These are phyloP conservation scores for Helobdella robusta DNA, from an alignment of 2,888 invertebrate genomes.

Conservation along the genomic window DNA sequence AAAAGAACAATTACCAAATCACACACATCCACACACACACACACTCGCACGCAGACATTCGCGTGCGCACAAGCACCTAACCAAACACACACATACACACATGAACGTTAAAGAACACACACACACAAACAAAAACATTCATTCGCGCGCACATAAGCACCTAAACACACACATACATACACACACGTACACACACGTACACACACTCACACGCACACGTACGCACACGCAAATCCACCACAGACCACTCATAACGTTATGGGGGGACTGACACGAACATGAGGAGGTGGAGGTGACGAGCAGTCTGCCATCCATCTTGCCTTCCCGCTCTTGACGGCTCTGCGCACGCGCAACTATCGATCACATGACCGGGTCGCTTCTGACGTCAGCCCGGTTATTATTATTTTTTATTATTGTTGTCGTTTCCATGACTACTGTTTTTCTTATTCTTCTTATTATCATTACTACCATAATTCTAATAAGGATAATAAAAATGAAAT, in stretches of 20 bases:
- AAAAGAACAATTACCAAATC: no score
- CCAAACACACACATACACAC: background rate
- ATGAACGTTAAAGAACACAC: background rate
- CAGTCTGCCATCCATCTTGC: slow-evolving; percentile 19
- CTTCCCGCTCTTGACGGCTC: slow-evolving; percentile 14
- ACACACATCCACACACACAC: background rate
- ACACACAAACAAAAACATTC: no score
- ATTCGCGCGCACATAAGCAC: no score
- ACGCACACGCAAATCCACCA: background rate
- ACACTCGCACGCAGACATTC: background rate
- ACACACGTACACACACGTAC: background rate
- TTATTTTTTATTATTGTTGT: no score
- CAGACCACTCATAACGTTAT: slow-evolving; percentile 12
- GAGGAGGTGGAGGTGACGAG: slow-evolving; percentile 1
- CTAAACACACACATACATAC: background rate
- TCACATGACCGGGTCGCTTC: slow-evolving; percentile 14
- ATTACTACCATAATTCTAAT: no score
- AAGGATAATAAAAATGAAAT: background rate
- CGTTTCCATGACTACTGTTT: no score
- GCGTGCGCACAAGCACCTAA: background rate
- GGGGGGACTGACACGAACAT: slow-evolving; percentile 14
- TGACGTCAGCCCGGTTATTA: slow-evolving; percentile 19
- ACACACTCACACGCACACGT: background rate
- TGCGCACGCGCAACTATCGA: slow-evolving; percentile 14
- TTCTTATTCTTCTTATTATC: no score